A percentile compares a stretch with the other conserved stretches of the same genome.
Conservation (phyloP, 2,888 invertebrate genomes). For the Campoletis raptor region DNA sequence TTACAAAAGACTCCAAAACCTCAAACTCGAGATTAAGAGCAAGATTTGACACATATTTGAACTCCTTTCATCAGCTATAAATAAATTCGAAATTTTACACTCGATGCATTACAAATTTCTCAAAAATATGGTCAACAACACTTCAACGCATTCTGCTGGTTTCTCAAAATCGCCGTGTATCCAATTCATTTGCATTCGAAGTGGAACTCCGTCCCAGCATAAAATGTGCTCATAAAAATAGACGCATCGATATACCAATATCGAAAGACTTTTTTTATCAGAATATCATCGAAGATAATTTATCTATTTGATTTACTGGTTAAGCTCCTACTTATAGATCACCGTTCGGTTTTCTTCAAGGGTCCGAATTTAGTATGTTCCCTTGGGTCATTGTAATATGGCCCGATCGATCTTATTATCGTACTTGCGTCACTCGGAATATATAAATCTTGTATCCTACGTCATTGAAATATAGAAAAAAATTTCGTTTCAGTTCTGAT, state of each 20-base stretch:
- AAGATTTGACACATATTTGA: not conserved
- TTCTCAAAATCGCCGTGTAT: not conserved
- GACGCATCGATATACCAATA: not conserved
- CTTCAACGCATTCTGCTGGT: not conserved
- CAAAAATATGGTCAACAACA: not conserved
- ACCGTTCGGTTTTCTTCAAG: not conserved
- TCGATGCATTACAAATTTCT: not conserved
- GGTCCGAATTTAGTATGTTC: constrained; percentile 40
- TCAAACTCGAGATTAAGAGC: not conserved
- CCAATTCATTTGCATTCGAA: not conserved
- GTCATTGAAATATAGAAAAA: not conserved
- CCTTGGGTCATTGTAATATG: constrained; percentile 35
- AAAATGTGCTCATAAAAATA: not conserved
- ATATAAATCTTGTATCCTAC: not conserved
- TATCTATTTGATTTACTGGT: not conserved
- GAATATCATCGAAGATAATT: not conserved
- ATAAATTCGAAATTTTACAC: not conserved
- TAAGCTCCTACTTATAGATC: not conserved
- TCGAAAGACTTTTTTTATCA: not conserved
- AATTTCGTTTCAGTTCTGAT: not conserved
- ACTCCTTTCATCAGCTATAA: not conserved
- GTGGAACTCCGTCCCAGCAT: not conserved
- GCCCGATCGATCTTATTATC: not conserved
- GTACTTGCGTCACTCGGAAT: constrained; percentile 24
- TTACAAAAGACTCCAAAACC: not conserved